These are phyloP conservation scores for Harpegnathos saltator DNA, from an alignment of 1,140 invertebrate genomes.

Conservation along the genomic window DNA sequence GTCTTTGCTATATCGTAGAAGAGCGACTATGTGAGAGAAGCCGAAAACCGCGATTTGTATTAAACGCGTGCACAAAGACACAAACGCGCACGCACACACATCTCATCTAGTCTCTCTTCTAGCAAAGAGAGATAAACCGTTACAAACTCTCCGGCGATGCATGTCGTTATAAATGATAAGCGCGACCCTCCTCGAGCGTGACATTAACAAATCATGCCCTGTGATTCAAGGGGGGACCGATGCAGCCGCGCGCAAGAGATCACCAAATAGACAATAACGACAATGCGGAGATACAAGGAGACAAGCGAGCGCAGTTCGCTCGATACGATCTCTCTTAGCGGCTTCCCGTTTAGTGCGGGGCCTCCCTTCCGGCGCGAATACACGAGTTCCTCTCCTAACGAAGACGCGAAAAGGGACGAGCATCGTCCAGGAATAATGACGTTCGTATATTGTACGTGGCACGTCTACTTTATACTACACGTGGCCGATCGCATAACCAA, in stretches of 20 bases:
- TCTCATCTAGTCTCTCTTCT: no score
- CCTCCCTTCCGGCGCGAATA: conserved; percentile 51
- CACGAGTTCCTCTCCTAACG: conserved; percentile 61
- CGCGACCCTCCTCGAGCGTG: background rate
- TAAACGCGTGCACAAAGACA: no score
- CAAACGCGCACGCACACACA: no score
- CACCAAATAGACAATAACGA: conserved; percentile 4
- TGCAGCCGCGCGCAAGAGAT: conserved; percentile 23
- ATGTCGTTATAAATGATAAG: background rate
- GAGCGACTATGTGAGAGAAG: no score
- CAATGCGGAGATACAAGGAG: conserved; percentile 2
- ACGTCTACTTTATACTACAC: conserved; percentile 45
- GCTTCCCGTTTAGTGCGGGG: conserved; percentile 27
- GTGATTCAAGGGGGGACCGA: background rate
- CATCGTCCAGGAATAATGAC: conserved; percentile 42
- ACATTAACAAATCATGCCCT: conserved; percentile 41
- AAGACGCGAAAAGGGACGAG: conserved; percentile 49
- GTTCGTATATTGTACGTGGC: conserved; percentile 53
- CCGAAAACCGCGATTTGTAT: no score
- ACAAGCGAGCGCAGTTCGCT: conserved; percentile 32
- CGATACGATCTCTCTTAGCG: conserved; percentile 1
- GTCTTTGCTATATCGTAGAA: no score
- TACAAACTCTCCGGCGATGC: background rate
- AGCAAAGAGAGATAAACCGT: background rate
- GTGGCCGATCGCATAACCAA: conserved; percentile 43